phyloP scores from a whole-genome alignment of 2,888 invertebrate species.

The Philonicus albiceps region DNA sequence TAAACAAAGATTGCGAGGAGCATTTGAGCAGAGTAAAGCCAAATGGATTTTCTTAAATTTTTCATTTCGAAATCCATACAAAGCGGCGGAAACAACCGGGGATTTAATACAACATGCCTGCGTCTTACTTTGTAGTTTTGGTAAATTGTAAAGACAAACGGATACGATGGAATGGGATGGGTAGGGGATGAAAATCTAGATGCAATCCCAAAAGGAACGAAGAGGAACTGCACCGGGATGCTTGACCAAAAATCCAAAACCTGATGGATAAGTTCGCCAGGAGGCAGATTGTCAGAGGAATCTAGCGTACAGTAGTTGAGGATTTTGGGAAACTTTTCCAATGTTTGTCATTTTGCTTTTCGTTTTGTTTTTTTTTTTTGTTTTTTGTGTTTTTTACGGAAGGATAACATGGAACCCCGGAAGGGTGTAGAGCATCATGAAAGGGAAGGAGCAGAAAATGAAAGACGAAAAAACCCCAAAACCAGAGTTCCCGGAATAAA shows the following conservation, averaged over 20 bases:
- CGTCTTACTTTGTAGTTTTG: neutral
- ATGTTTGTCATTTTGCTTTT: neutral
- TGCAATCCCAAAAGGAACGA: neutral
- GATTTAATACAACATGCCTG: constrained; percentile 3
- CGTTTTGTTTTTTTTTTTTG: neutral
- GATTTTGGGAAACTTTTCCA: neutral
- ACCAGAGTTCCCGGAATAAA: neutral
- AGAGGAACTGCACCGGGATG: neutral
- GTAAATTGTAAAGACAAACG: neutral
- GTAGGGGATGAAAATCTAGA: neutral
- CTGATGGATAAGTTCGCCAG: constrained; percentile 12
- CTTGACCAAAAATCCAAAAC: constrained; percentile 8
- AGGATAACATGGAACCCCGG: neutral
- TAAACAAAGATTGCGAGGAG: neutral
- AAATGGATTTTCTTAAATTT: constrained; percentile 3
- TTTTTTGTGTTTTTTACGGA: neutral
- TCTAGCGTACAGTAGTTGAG: neutral
- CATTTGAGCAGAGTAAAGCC: neutral
- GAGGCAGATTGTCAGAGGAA: constrained; percentile 13
- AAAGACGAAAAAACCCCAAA: neutral
- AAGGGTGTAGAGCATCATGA: neutral
- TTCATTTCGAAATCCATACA: constrained; percentile 11
- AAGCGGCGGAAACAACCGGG: neutral
- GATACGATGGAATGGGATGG: neutral
- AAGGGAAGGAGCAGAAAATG: neutral